A percentile compares a stretch with the other conserved stretches of the same genome.
Evolutionary conservation across 2,113 vertebrate species (phyloP).

Genomic region (Xenopus tropicalis): DNA sequence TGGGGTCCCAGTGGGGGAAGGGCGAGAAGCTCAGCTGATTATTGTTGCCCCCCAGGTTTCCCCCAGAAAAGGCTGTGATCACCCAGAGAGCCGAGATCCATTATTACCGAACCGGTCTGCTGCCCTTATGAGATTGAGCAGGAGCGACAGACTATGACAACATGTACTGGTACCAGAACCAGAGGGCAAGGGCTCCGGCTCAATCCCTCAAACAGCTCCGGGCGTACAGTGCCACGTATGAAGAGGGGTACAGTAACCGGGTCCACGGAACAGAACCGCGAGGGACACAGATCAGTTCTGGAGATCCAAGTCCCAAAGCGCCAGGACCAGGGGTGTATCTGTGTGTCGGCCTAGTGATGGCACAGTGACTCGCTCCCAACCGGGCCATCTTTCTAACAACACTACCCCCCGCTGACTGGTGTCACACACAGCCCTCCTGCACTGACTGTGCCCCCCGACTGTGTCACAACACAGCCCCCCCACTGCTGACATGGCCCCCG

Average conservation of each 20-base stretch:
- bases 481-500: too few species aligned
- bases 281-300: constrained; percentile 47
- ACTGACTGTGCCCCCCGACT: too few species aligned
- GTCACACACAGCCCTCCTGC: too few species aligned
- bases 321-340: constrained; percentile 51
- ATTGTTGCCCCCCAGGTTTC: background rate
- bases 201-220: background rate
- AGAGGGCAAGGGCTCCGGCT: background rate
- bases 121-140: background rate
- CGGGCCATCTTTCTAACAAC: constrained; percentile 54
- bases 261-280: background rate
- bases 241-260: background rate
- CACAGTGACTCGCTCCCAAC: constrained; percentile 49
- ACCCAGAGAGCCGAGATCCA: background rate
- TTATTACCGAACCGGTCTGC: background rate
- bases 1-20: too few species aligned
- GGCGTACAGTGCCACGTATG: background rate
- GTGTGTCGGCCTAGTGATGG: constrained; percentile 54
- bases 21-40: too few species aligned
- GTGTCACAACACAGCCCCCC: too few species aligned
- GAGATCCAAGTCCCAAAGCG: constrained; percentile 40
- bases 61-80: constrained; percentile 2
- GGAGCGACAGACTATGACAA: background rate
- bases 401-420: too few species aligned
- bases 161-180: constrained; percentile 19